phyloP scores from a whole-genome alignment of 2,113 vertebrate species.

The Pogona vitticeps region DNA sequence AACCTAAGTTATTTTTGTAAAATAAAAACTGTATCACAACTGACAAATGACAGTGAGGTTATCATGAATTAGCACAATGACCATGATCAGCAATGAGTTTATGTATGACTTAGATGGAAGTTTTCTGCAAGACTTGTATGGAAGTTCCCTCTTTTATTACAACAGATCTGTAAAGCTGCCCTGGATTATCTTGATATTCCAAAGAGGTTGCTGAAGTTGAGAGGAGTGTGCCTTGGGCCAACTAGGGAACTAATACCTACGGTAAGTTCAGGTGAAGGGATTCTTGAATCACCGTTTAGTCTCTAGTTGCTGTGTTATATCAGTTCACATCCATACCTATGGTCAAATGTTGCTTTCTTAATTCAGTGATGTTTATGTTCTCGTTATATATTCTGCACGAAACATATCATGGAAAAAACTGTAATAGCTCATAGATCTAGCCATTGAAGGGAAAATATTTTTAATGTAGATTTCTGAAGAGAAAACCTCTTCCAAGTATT shows the following conservation, averaged over 20 bases:
- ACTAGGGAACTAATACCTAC: too few species aligned
- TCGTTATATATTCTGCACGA: constrained; percentile 12
- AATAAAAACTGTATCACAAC: too few species aligned
- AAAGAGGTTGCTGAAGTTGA: too few species aligned
- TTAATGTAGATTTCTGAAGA: background rate
- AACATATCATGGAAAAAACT: background rate
- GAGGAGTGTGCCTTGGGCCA: too few species aligned
- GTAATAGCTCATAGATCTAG: background rate
- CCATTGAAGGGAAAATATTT: background rate
- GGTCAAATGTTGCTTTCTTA: background rate
- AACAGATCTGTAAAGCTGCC: background rate
- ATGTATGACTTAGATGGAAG: background rate
- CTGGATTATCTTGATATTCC: background rate
- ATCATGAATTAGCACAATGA: constrained; percentile 51
- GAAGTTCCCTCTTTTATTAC: constrained; percentile 24
- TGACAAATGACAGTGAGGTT: constrained; percentile 26
- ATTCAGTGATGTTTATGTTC: background rate
- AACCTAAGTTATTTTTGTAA: too few species aligned
- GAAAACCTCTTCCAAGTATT: too few species aligned
- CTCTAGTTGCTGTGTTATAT: background rate
- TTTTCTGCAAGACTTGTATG: accelerated
- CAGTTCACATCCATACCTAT: background rate
- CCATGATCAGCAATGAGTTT: constrained; percentile 47
- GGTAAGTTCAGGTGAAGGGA: too few species aligned
- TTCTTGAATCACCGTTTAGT: background rate